A percentile compares a stretch with the other conserved stretches of the same genome.
These are phyloP conservation scores for Drosophila burlai DNA, from an alignment of 1,140 invertebrate genomes.

Conservation along the genomic window DNA sequence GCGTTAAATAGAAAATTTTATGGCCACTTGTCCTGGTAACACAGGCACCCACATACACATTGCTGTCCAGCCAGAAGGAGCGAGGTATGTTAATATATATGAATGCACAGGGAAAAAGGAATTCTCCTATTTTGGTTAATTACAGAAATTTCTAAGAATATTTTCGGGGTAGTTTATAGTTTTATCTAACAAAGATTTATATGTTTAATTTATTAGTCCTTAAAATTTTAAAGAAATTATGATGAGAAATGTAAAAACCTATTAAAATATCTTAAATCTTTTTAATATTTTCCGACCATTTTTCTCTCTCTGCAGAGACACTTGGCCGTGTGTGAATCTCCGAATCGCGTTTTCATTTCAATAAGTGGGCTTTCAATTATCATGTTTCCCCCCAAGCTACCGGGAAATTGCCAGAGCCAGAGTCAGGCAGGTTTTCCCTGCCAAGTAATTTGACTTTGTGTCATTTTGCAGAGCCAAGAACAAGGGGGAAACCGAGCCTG, in stretches of 20 bases:
- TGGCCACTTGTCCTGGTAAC: conserved; percentile 66
- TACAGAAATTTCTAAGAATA: background rate
- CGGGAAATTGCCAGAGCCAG: background rate
- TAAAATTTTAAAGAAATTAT: background rate
- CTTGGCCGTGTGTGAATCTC: conserved; percentile 10
- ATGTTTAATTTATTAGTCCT: background rate
- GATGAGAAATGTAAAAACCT: background rate
- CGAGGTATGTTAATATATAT: conserved; percentile 11
- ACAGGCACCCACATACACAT: conserved; percentile 15
- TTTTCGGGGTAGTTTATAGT: background rate
- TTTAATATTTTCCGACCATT: background rate
- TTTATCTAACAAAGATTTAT: background rate
- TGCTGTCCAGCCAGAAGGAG: conserved; percentile 31
- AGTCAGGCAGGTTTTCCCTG: conserved; percentile 6
- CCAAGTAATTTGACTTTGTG: conserved; percentile 74
- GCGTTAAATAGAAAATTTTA: conserved; percentile 82
- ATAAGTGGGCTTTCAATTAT: conserved; percentile 81
- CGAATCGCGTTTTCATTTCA: conserved; percentile 57
- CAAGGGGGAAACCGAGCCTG: background rate
- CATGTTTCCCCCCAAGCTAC: conserved; percentile 39
- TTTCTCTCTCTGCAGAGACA: background rate
- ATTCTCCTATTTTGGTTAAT: background rate
- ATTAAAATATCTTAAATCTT: too few species aligned
- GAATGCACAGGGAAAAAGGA: background rate
- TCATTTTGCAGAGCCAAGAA: conserved; percentile 68